A percentile compares a stretch with the other conserved stretches of the same genome.
Conservation (phyloP, 2,888 invertebrate genomes). For the Tetranychus truncatus region DNA sequence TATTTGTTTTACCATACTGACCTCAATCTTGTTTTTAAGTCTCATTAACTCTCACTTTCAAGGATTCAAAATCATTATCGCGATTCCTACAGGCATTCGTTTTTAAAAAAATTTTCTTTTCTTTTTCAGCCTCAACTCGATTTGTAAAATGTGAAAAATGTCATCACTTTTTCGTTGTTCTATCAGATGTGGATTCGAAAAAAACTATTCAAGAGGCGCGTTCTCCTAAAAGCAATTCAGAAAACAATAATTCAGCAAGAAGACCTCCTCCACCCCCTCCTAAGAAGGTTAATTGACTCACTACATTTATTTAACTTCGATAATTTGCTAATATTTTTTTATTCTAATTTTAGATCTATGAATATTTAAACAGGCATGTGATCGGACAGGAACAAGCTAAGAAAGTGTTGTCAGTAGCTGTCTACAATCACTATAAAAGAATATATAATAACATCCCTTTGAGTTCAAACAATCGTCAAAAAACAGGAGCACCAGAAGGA, state of each 20-base stretch:
- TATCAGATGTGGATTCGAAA: slow-evolving; percentile 79
- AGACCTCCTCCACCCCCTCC: slow-evolving; percentile 68
- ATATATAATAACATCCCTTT: slow-evolving; percentile 67
- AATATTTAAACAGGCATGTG: slow-evolving; percentile 86
- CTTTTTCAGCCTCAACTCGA: slow-evolving; percentile 53
- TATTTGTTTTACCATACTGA: no score
- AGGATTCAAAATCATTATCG: neutral
- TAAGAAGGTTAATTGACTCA: slow-evolving; percentile 45
- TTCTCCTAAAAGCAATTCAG: slow-evolving; percentile 31
- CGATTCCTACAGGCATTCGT: neutral
- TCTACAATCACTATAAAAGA: slow-evolving; percentile 96
- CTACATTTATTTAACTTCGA: slow-evolving; percentile 2
- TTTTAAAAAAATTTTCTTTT: slow-evolving; percentile 18
- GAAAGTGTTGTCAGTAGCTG: slow-evolving; percentile 89
- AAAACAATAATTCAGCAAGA: slow-evolving; percentile 12
- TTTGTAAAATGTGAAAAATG: slow-evolving; percentile 97
- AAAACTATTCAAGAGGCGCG: slow-evolving; percentile 49
- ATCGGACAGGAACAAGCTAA: slow-evolving; percentile 94
- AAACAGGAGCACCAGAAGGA: slow-evolving; percentile 21
- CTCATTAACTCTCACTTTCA: neutral
- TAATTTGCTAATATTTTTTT: slow-evolving; percentile 23
- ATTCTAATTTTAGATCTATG: slow-evolving; percentile 50
- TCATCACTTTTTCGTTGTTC: slow-evolving; percentile 88
- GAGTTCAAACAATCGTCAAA: slow-evolving; percentile 13
- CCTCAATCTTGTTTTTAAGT: neutral